Evolutionary conservation across 2,113 vertebrate genomes (phyloP).

Genomic region (Podilymbus podiceps): DNA sequence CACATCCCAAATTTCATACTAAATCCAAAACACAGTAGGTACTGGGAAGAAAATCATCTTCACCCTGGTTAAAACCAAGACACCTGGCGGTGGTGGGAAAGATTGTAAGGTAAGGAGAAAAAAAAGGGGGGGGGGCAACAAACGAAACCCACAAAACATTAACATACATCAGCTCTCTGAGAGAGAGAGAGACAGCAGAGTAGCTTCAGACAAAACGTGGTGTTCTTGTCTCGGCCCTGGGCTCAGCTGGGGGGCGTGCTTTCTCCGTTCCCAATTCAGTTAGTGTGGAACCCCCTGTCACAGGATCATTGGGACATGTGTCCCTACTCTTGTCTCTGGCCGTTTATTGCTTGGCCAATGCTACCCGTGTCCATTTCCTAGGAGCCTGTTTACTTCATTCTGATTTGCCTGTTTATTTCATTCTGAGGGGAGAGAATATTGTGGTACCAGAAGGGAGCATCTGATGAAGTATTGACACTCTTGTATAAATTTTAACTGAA

Average conservation of each 20-base stretch:
- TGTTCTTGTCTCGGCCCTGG: background rate
- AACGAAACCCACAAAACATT: background rate
- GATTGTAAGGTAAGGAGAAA: accelerated
- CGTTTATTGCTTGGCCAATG: accelerated
- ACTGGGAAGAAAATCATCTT: too few species aligned
- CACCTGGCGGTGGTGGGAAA: background rate
- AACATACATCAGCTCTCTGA: background rate
- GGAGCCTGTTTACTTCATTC: background rate
- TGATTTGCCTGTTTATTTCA: background rate
- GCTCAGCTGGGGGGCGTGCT: background rate
- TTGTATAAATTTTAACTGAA: background rate
- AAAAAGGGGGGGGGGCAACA: background rate
- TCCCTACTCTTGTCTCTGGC: accelerated
- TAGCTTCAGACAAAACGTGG: background rate
- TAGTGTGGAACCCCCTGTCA: too few species aligned
- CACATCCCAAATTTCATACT: too few species aligned
- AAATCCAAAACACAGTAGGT: too few species aligned
- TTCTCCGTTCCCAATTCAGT: background rate
- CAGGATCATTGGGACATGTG: background rate
- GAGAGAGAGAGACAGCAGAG: background rate
- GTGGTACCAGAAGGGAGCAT: background rate
- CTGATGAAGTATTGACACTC: background rate
- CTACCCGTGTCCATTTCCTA: background rate
- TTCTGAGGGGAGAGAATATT: background rate
- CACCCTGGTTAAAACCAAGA: too few species aligned